phyloP scores from a whole-genome alignment of 2,888 invertebrate species.

The Psylliodes chrysocephalus region DNA sequence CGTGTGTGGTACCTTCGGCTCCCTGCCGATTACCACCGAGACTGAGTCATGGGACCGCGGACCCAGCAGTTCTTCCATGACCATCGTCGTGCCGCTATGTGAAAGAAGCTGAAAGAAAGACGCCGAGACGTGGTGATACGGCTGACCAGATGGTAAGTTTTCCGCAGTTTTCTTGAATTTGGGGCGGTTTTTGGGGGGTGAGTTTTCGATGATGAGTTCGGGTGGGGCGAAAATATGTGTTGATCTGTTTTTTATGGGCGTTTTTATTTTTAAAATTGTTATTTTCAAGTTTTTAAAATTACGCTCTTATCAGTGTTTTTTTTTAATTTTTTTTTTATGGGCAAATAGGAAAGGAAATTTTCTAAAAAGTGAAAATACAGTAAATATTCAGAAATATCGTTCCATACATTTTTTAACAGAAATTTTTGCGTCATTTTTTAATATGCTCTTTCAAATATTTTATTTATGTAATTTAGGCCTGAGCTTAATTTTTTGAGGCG shows the following conservation, averaged over 20 bases:
- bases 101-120: conserved; percentile 34
- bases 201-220: not conserved
- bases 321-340: no score
- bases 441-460: no score
- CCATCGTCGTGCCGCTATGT: conserved; percentile 47
- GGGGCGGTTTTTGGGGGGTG: not conserved
- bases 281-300: no score
- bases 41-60: conserved; percentile 54
- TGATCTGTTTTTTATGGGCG: not conserved
- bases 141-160: conserved; percentile 40
- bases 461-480: no score
- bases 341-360: no score
- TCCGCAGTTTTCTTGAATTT: conserved; percentile 24
- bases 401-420: no score
- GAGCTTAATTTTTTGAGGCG: no score
- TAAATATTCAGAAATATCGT: no score
- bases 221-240: not conserved
- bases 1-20: conserved; percentile 57
- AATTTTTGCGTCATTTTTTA: no score
- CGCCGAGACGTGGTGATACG: conserved; percentile 29
- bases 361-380: no score
- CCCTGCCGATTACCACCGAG: conserved; percentile 44
- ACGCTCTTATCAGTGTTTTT: no score
- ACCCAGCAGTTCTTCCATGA: conserved; percentile 57
- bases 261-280: no score